Evolutionary conservation across 2,888 invertebrate genomes (phyloP).

Genomic region (Pinctada fucata): DNA sequence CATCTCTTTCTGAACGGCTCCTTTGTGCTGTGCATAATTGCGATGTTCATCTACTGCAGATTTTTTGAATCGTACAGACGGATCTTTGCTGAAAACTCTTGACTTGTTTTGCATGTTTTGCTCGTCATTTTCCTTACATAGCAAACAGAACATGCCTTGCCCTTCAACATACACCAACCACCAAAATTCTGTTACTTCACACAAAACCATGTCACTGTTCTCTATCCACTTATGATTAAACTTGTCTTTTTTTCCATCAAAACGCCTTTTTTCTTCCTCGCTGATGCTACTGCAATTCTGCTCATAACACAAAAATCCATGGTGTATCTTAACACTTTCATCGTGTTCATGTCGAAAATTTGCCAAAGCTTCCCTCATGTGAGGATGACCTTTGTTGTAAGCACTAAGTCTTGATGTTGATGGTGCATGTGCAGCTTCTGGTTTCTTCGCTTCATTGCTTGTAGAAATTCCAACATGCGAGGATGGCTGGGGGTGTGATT

Average conservation of each 20-base stretch:
- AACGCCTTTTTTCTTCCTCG: slow-evolving; percentile 5
- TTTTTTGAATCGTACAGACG: not conserved
- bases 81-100: not conserved
- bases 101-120: slow-evolving; percentile 15
- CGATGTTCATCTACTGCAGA: not conserved
- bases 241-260: slow-evolving; percentile 20
- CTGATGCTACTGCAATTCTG: slow-evolving; percentile 7
- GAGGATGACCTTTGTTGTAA: not conserved
- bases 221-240: slow-evolving; percentile 18
- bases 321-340: not conserved
- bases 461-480: not conserved
- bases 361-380: slow-evolving; percentile 6
- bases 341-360: not conserved
- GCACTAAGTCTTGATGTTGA: not conserved
- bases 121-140: slow-evolving; percentile 16
- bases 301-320: not conserved
- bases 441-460: not conserved
- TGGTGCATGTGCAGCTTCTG: not conserved
- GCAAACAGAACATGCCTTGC: slow-evolving; percentile 13
- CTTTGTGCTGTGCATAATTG: slow-evolving; percentile 3
- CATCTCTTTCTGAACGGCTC: not conserved
- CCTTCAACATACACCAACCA: slow-evolving; percentile 21
- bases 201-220: not conserved
- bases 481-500: not conserved
- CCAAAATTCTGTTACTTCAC: slow-evolving; percentile 5